Evolutionary conservation across 2,113 vertebrate genomes (phyloP), one percentile per base, ranked within the genome.

Genomic region (Dipodomys stephensi): DNA sequence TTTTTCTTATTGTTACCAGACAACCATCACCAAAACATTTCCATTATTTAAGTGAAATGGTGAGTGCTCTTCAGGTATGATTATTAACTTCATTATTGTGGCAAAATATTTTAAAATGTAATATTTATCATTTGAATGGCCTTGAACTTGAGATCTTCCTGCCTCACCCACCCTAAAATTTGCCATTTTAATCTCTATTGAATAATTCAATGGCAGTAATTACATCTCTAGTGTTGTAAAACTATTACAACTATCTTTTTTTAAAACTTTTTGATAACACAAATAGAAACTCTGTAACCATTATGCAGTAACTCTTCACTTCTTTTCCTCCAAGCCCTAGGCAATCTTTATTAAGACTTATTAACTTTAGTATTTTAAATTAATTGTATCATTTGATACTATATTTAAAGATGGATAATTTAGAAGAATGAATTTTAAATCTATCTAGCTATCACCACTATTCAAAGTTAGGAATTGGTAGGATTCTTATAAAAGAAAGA

Each of bases 361-460:
- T 57, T 16, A 57, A 57, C 53, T 57, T 57, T 72, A 65, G 73
- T 44, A 69, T 88, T 78, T 94, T 85, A 67, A 78, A 57, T 92
- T 32, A 87, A 35, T 67, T 73, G 2, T 90, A 68, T 25, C 25
- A 27, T 84, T 68, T 82, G 49, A 76, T 91, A 60, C 23, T 94
- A 83, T 27, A 92, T 35, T 92, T 57, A 5, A 92, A 44, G 32
- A 76, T 19, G 87, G 39, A 11, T 85, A 79, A 86, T 92, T 39
- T 90, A 64, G 25, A 74, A 94, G 85, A 94, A 79, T 12, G 90
- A 68, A 79, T 64, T 88, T 94, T 71, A 88, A 95, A 85, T 90
- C 44, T n/a, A 9, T 82, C 32, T 90, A 60, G 25, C 18, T 92
- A 15, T 89, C 7, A 73, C 44, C 78, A 25, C 32, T 68, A 78